Conservation (phyloP, 1,140 invertebrate species). For the Drosophila sturtevanti region DNA sequence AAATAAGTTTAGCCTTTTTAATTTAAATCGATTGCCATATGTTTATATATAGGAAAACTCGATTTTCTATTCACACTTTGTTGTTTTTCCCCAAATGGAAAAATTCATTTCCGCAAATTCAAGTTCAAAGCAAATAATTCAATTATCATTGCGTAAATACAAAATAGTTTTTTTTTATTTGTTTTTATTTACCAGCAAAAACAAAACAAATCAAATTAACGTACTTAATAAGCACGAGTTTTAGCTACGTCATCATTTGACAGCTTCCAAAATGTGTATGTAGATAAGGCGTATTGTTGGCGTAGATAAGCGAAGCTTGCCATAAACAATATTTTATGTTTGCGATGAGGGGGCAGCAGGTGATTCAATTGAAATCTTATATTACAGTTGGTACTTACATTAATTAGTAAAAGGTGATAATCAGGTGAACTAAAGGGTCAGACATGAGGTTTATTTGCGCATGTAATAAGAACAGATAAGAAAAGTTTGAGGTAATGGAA, state of each 20-base stretch:
- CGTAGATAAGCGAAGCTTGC: neutral
- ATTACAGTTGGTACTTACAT: neutral
- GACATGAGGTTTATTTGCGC: neutral
- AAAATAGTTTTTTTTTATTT: slow-evolving; percentile 18
- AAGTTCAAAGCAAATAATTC: slow-evolving; percentile 44
- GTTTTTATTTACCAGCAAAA: slow-evolving; percentile 15
- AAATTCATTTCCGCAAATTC: slow-evolving; percentile 37
- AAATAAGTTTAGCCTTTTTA: neutral
- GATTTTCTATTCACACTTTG: neutral
- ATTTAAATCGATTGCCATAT: neutral
- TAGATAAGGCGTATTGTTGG: slow-evolving; percentile 8
- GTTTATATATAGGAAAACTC: neutral
- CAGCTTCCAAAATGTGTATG: slow-evolving; percentile 22
- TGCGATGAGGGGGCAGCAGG: neutral
- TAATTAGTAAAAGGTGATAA: neutral
- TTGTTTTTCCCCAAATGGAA: neutral
- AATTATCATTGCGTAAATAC: slow-evolving; percentile 38
- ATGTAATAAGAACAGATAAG: neutral
- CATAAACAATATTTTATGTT: neutral
- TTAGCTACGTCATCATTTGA: slow-evolving; percentile 54
- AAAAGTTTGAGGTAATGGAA: neutral
- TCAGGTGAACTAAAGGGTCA: neutral
- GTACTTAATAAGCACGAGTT: slow-evolving; percentile 38
- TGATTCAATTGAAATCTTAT: neutral
- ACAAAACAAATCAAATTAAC: slow-evolving; percentile 24